Conservation (phyloP, 1,140 invertebrate species). For the Drosophila melanica region DNA sequence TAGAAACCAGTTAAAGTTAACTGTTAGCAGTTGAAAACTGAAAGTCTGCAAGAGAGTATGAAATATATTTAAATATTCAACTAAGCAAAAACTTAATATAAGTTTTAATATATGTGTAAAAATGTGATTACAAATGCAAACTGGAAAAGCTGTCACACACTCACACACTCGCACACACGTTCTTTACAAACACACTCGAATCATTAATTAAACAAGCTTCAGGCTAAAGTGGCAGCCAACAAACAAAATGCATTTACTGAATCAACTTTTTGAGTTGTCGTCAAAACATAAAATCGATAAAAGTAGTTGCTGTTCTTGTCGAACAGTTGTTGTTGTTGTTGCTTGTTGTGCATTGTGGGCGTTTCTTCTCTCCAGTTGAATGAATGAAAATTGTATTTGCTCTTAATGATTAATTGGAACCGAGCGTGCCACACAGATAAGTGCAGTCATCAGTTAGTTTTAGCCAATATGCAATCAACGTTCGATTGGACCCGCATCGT, state of each 20-base stretch:
- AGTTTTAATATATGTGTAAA: not conserved
- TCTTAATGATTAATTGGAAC: conserved; percentile 47
- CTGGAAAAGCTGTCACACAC: conserved; percentile 24
- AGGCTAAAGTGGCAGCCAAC: conserved; percentile 57
- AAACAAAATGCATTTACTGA: conserved; percentile 76
- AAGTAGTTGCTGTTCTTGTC: conserved; percentile 23
- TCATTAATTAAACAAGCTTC: conserved; percentile 65
- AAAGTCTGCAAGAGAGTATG: not conserved
- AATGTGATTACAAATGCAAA: conserved; percentile 6
- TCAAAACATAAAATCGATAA: conserved; percentile 59
- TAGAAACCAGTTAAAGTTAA: conserved; percentile 8
- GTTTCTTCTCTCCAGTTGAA: conserved; percentile 20
- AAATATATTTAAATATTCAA: not conserved
- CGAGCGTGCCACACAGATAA: not conserved
- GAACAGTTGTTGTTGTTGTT: conserved; percentile 10
- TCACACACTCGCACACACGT: conserved; percentile 20
- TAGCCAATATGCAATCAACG: conserved; percentile 57
- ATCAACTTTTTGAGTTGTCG: conserved; percentile 52
- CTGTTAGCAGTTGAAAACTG: conserved; percentile 9
- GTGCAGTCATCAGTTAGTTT: conserved; percentile 31
- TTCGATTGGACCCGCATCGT: conserved; percentile 37
- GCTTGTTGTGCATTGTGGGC: conserved; percentile 39
- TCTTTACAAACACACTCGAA: conserved; percentile 1
- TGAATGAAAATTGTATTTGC: conserved; percentile 38
- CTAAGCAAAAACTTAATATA: not conserved